A percentile compares a stretch with the other conserved stretches of the same genome.
These are phyloP conservation scores for Meloidogyne floridensis DNA, from an alignment of 1,140 invertebrate genomes.

Conservation along the genomic window DNA sequence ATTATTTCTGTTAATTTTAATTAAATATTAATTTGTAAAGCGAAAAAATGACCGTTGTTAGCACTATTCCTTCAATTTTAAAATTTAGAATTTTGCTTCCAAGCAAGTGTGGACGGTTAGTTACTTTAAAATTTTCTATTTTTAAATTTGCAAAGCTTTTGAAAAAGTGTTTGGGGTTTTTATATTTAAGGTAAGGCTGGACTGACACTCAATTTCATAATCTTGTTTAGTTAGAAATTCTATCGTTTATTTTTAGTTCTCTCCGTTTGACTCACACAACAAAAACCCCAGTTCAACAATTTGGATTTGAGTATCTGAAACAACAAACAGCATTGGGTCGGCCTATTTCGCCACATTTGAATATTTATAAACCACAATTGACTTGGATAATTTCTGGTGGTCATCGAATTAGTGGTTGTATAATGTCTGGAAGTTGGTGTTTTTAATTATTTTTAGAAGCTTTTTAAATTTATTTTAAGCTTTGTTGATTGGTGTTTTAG, in stretches of 20 bases:
- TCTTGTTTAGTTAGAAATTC: background rate
- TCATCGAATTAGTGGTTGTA: slow-evolving; percentile 59
- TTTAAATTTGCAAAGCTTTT: background rate
- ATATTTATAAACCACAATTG: slow-evolving; percentile 61
- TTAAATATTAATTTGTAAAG: background rate
- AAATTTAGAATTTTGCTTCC: background rate
- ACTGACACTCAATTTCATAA: no score
- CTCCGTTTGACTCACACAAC: slow-evolving; percentile 11
- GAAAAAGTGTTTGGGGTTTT: background rate
- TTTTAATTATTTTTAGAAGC: background rate
- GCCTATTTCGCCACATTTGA: slow-evolving; percentile 61
- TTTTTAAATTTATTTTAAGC: slow-evolving; percentile 31
- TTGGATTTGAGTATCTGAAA: slow-evolving; percentile 57
- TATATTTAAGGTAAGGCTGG: no score
- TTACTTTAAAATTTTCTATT: background rate
- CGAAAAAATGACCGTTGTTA: background rate
- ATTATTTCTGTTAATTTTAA: background rate
- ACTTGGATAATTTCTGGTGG: slow-evolving; percentile 63
- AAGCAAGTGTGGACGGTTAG: background rate
- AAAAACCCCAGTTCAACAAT: slow-evolving; percentile 61
- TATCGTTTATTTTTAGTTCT: background rate
- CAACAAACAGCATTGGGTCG: slow-evolving; percentile 46
- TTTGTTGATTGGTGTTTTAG: slow-evolving; percentile 55
- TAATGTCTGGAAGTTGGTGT: slow-evolving; percentile 57
- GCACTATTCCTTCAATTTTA: background rate